phyloP scores from a whole-genome alignment of 2,113 vertebrate genomes.

The Heptranchias perlo region DNA sequence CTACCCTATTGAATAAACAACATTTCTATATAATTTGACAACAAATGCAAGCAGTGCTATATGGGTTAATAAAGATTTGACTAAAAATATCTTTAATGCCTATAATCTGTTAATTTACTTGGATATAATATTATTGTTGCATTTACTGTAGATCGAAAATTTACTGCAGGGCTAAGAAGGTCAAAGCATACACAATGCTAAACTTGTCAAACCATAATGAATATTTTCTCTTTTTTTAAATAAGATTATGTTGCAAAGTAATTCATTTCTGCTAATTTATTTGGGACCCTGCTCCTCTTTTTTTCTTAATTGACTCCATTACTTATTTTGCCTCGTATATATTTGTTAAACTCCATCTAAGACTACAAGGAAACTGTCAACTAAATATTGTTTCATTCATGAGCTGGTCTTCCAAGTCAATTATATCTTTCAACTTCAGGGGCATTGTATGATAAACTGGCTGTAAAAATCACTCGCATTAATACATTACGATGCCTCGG shows the following conservation, averaged over 20 bases:
- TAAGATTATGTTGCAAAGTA: slow-evolving; percentile 6
- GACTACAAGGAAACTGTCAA: slow-evolving; percentile 93
- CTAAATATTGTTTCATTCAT: slow-evolving; percentile 97
- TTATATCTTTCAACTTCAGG: slow-evolving; percentile 97
- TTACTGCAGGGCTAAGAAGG: not conserved
- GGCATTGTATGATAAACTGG: slow-evolving; percentile 97
- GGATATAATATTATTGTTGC: not conserved
- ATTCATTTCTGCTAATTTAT: slow-evolving; percentile 18
- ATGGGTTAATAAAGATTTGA: slow-evolving; percentile 22
- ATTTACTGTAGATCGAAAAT: slow-evolving; percentile 22
- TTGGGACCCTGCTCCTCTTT: not conserved
- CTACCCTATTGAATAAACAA: not conserved
- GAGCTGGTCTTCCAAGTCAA: slow-evolving; percentile 98
- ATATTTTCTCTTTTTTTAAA: not conserved
- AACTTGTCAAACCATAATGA: slow-evolving; percentile 25
- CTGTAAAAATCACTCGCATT: slow-evolving; percentile 99
- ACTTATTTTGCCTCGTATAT: slow-evolving; percentile 90
- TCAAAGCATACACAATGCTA: slow-evolving; percentile 13
- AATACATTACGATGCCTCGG: slow-evolving; percentile 99
- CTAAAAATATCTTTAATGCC: not conserved
- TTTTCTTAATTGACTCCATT: slow-evolving; percentile 77
- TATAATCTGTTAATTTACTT: slow-evolving; percentile 28
- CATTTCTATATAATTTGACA: not conserved
- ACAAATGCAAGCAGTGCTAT: not conserved
- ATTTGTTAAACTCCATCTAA: slow-evolving; percentile 92